phyloP scores from a whole-genome alignment of 2,888 invertebrate species.

The Sinohyriopsis cumingii region DNA sequence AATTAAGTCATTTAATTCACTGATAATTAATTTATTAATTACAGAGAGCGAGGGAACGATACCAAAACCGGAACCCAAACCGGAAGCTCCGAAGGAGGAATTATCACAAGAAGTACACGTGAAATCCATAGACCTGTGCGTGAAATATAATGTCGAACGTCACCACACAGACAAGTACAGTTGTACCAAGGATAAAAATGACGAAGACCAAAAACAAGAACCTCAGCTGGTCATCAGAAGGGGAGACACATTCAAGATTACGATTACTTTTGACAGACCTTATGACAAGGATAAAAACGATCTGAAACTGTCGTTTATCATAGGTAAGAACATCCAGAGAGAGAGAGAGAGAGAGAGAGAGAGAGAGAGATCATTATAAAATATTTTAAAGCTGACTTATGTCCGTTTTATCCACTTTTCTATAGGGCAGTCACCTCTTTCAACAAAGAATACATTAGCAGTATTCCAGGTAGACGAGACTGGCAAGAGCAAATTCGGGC shows the following conservation, averaged over 20 bases:
- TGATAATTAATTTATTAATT: too few species aligned
- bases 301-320: slow-evolving; percentile 38
- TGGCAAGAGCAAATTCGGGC: slow-evolving; percentile 13
- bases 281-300: slow-evolving; percentile 42
- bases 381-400: too few species aligned
- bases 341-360: too few species aligned
- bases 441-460: slow-evolving; percentile 14
- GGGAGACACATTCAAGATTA: slow-evolving; percentile 51
- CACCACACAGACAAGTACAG: slow-evolving; percentile 9
- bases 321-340: slow-evolving; percentile 32
- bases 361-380: too few species aligned
- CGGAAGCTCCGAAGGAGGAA: too few species aligned
- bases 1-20: too few species aligned
- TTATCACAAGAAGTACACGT: too few species aligned
- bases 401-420: background rate
- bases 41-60: too few species aligned
- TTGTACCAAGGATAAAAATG: slow-evolving; percentile 6
- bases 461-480: slow-evolving; percentile 27
- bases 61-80: too few species aligned
- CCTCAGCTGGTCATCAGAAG: slow-evolving; percentile 74
- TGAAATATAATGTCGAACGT: too few species aligned
- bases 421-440: slow-evolving; percentile 13
- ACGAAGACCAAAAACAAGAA: slow-evolving; percentile 4
- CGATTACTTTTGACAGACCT: slow-evolving; percentile 44
- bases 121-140: too few species aligned